Conservation (phyloP, 2,113 vertebrate species). For the Acanthochromis polyacanthus region DNA sequence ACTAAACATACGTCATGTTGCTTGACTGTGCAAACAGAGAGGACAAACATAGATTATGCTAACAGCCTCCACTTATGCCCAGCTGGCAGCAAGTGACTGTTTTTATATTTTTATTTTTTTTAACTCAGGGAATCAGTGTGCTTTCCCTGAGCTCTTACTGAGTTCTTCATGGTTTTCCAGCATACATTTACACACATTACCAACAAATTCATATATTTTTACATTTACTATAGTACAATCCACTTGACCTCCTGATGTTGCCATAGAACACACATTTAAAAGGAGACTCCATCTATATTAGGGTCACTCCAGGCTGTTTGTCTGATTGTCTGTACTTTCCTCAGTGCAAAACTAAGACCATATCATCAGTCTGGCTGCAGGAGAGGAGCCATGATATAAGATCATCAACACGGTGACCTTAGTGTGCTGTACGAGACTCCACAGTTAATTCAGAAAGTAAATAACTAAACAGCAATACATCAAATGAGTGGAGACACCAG, state of each 20-base stretch:
- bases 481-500: constrained; percentile 41
- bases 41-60: background rate
- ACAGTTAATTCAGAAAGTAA: constrained; percentile 51
- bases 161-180: constrained; percentile 5
- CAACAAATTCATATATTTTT: background rate
- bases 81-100: background rate
- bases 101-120: background rate
- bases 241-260: background rate
- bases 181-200: background rate
- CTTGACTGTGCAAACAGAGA: background rate
- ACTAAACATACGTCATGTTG: background rate
- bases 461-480: constrained; percentile 35
- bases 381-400: constrained; percentile 7
- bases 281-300: background rate
- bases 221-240: background rate
- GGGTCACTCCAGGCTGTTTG: constrained; percentile 2
- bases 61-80: background rate
- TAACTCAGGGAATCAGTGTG: background rate
- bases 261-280: background rate
- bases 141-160: background rate
- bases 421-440: constrained; percentile 4
- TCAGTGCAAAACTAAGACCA: constrained; percentile 4
- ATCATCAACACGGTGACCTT: constrained; percentile 28
- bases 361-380: background rate
- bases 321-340: background rate